Conservation (phyloP, 2,888 invertebrate species). For the Nephrotoma appendiculata region DNA sequence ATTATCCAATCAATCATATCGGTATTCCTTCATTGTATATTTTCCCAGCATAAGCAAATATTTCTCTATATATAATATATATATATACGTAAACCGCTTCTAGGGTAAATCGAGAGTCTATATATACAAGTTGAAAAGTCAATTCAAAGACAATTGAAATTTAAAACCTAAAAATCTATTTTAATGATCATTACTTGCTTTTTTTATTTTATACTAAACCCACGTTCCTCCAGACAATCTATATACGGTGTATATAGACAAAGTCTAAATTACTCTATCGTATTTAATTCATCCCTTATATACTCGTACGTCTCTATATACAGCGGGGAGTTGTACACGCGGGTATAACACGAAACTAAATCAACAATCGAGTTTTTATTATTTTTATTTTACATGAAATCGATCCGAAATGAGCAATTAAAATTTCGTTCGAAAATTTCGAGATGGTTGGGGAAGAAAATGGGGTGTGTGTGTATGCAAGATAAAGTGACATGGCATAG, state of each 20-base stretch:
- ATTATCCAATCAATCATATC: not conserved
- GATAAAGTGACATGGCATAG: not conserved
- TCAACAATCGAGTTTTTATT: not conserved
- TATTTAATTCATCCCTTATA: not conserved
- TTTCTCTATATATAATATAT: not conserved
- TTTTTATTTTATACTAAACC: not conserved
- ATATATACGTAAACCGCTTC: not conserved
- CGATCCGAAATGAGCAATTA: not conserved
- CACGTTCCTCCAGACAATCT: not conserved
- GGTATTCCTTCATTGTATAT: not conserved
- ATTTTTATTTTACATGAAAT: not conserved
- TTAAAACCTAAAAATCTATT: not conserved
- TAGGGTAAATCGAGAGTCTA: not conserved
- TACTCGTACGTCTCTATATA: not conserved
- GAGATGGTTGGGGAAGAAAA: no score
- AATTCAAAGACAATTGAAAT: not conserved
- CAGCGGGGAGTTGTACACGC: not conserved
- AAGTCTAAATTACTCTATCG: not conserved
- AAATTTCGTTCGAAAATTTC: not conserved
- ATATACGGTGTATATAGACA: not conserved
- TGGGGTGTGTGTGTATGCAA: not conserved
- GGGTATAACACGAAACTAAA: not conserved
- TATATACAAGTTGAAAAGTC: not conserved
- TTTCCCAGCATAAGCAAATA: not conserved
- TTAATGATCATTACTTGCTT: not conserved